Base-by-base conservation (phyloP, 1,140 invertebrate species). In the Bombus superbus region DNA sequence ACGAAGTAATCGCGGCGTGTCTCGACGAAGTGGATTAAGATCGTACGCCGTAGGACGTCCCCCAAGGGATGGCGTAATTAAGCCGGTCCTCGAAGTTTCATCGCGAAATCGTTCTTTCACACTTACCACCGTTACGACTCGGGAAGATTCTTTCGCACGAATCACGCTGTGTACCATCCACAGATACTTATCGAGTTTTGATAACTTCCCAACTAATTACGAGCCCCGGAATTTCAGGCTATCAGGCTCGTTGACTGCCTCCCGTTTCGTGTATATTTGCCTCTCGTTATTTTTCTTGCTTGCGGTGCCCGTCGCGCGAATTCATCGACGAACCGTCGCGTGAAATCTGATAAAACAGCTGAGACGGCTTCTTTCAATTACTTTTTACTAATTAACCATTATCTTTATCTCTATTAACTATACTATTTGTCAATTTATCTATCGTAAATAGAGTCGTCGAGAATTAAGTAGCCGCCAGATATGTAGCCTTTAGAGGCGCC, bases 131-230 rank as follows among this genome's bases (percentile, higher is more conserved):
- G 76, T 75, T 35, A 62, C 18, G 66, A 68, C 42, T 68, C 44
- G 59, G 77, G 77, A 74, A 79, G 88, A 85, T 86, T 81, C 86
- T 62, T 84, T 88, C 87, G 83, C 28, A 81, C 83, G 88, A 86
- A 89, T 89, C 88, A 75, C 83, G 71, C 77, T 81, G 53, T 72
- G 81, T 76, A 83, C 64, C 76, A 69, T 64, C 64, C 76, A 44
- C 62, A 35, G 75, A 89, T 89, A 86, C 87, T 89, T 88, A 89
- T 89, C 88, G 88, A 79, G 84, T 79, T 89, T 89, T 89, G 84
- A 86, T 89, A 89, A 89, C 72, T 89, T 89, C 25, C 75, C 77
- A 89, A 89, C 84, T 89, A 89, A 89, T 89, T 89, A 89, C 80
- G 71, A 57, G 64, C 35, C 53, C 15, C 57, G 75, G 47, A 89